These are phyloP conservation scores for Tenthredo scrophulariae DNA, from an alignment of 2,888 invertebrate species.

Conservation along the genomic window DNA sequence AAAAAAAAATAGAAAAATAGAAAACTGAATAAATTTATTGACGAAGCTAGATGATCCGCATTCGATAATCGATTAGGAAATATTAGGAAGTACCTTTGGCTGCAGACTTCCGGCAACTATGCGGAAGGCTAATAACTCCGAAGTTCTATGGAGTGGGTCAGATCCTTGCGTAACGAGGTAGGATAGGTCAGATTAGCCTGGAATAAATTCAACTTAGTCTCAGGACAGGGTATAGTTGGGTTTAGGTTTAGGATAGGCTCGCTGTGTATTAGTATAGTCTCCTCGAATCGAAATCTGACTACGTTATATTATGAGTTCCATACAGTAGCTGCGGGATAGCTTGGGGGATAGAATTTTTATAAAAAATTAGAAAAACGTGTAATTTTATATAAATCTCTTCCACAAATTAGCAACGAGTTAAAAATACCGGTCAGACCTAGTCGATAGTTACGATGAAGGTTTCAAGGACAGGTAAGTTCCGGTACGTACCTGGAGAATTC, in stretches of 20 bases:
- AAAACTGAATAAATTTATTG: too few relatives aligned
- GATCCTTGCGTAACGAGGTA: slow-evolving; percentile 47
- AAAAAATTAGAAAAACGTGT: too few relatives aligned
- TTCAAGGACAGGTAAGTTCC: not conserved
- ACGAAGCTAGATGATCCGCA: too few relatives aligned
- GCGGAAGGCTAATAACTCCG: slow-evolving; percentile 45
- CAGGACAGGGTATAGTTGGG: not conserved
- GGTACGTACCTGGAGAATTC: not conserved
- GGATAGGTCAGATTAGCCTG: slow-evolving; percentile 31
- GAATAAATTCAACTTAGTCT: slow-evolving; percentile 40
- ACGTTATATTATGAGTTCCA: not conserved
- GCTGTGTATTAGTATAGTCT: not conserved
- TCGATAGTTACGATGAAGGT: not conserved
- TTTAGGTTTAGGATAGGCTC: not conserved
- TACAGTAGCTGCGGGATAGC: too few relatives aligned
- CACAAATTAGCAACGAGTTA: too few relatives aligned
- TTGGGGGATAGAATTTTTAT: too few relatives aligned
- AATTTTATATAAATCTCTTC: too few relatives aligned
- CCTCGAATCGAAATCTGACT: slow-evolving; percentile 25
- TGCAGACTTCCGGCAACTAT: not conserved
- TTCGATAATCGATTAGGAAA: too few relatives aligned
- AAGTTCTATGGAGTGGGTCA: not conserved
- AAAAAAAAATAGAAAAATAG: too few relatives aligned
- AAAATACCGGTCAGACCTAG: too few relatives aligned
- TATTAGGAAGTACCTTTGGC: too few relatives aligned